Percentiles rank a stretch among this genome's conserved stretches.
These are phyloP conservation scores for Melipona bicolor DNA, from an alignment of 2,888 invertebrate genomes.

Conservation along the genomic window DNA sequence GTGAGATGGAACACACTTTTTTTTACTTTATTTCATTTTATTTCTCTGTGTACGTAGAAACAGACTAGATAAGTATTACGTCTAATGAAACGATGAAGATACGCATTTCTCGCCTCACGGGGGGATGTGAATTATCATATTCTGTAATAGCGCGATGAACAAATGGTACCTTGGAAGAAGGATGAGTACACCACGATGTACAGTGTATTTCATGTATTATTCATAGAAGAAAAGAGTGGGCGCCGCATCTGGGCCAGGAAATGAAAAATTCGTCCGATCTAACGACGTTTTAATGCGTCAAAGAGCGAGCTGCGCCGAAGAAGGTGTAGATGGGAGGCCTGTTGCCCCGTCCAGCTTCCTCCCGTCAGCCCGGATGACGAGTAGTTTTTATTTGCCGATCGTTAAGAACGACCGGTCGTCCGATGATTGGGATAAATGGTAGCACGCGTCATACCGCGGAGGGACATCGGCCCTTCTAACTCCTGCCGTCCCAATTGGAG, in stretches of 20 bases:
- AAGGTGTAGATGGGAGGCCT: conserved; percentile 65
- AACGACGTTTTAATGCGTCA: conserved; percentile 40
- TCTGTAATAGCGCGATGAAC: no score
- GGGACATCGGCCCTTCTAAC: conserved; percentile 73
- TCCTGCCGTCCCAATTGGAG: conserved; percentile 79
- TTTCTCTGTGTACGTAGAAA: no score
- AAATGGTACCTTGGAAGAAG: no score
- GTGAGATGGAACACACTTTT: no score
- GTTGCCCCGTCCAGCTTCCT: conserved; percentile 74
- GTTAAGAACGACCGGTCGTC: conserved; percentile 78
- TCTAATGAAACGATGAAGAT: no score
- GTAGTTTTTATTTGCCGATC: conserved; percentile 81
- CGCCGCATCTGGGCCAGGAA: not conserved
- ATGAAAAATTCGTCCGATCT: conserved; percentile 26
- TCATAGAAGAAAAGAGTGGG: not conserved
- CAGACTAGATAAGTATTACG: no score
- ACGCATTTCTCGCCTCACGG: no score
- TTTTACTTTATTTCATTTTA: no score
- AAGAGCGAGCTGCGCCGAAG: conserved; percentile 17
- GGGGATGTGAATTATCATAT: no score
- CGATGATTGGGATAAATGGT: conserved; percentile 84
- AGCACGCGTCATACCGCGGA: conserved; percentile 82
- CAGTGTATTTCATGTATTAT: not conserved
- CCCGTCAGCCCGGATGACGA: conserved; percentile 78
- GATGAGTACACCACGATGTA: no score